Evolutionary conservation across 2,888 invertebrate species (phyloP), one percentile per base, ranked within the genome.

Genomic region (Euplagia quadripunctaria): DNA sequence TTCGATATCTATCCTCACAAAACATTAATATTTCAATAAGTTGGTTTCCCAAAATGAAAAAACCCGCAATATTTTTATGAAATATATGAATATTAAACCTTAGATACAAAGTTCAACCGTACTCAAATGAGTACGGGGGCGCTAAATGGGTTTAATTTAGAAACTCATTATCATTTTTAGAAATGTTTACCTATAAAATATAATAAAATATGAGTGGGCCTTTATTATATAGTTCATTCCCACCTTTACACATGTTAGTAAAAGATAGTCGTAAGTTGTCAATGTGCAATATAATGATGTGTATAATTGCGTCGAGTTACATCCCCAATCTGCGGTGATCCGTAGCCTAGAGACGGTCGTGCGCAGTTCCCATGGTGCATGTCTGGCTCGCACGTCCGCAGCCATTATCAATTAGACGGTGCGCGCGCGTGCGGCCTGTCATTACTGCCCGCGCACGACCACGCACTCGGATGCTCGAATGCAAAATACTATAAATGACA

Each of bases 391-490:
- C 94, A 91, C 91, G 92, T 94, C 91, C 90, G 86, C 90, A 87
- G 85, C 93, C 92, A 94, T 95, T 95, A 95, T 95, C 95, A 95
- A 95, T 96, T 94, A 96, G 94, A 90, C 91, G 92, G 88, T 86
- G 90, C 91, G 88, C 90, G 92, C 93, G 94, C 94, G 94, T 94
- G 94, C 94, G 94, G 92, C 92, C 93, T 93, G 95, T 94, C 94
- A 94, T 95, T 95, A 93, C 90, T 80, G 88, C 87, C 81, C 81
- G 91, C 88, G 92, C 94, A 94, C 93, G 94, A 93, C 89, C 89
- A 92, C 94, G 94, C 93, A 93, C 90, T 79, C 78, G 80, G 85
- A 74, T 71, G 90, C 90, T 82, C 76, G 69, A 61, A 71, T 78
- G 42, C 82, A 78, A 88, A 87, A 72, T 71, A 42, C 46, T n/a